Conservation (phyloP, 2,888 invertebrate genomes). For the Drosophila infuscata region DNA sequence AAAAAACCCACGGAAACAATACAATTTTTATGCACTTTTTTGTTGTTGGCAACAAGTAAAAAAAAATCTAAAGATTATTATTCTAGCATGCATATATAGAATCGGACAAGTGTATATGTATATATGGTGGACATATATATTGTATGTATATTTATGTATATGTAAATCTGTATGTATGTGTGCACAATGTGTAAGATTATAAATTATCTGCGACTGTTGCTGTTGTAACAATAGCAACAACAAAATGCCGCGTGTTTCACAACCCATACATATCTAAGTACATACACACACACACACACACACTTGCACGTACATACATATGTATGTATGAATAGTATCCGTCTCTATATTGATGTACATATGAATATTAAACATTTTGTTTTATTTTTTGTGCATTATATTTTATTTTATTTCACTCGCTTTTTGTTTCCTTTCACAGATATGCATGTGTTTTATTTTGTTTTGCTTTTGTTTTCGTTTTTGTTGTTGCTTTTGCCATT, state of each 20-base stretch:
- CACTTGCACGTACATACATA: background rate
- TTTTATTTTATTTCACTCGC: constrained; percentile 49
- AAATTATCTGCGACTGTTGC: constrained; percentile 71
- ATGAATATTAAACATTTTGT: constrained; percentile 39
- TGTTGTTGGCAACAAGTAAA: constrained; percentile 3
- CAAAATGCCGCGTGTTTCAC: constrained; percentile 62
- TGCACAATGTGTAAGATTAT: constrained; percentile 64
- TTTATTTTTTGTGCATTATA: constrained; percentile 41
- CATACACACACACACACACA: background rate
- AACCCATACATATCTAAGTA: constrained; percentile 32
- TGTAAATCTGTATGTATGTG: constrained; percentile 6
- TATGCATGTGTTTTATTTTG: constrained; percentile 44
- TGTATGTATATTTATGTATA: constrained; percentile 5
- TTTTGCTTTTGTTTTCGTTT: constrained; percentile 38
- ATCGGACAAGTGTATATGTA: background rate
- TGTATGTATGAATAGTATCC: constrained; percentile 4
- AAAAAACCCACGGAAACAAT: constrained; percentile 9
- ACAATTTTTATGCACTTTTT: constrained; percentile 27
- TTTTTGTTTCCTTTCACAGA: constrained; percentile 65
- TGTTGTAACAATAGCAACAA: constrained; percentile 57
- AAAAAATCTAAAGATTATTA: constrained; percentile 26
- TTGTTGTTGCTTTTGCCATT: constrained; percentile 22
- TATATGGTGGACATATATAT: background rate
- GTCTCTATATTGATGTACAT: constrained; percentile 1
- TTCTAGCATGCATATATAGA: constrained; percentile 3